These are phyloP conservation scores for Macaria liturata DNA, from an alignment of 2,888 invertebrate genomes.

Conservation along the genomic window DNA sequence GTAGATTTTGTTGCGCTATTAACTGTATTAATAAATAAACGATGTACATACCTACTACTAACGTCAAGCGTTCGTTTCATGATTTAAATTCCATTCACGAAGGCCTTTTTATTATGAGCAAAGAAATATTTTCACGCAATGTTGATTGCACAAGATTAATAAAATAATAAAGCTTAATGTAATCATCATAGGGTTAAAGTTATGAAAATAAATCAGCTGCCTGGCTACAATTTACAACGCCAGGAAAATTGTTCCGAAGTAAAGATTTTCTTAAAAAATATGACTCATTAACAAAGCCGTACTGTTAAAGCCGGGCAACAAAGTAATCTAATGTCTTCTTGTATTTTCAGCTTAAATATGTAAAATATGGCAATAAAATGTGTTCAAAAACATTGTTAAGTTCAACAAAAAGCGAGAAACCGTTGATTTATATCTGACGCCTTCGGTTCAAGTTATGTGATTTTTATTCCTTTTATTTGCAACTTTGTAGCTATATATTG, in stretches of 20 bases:
- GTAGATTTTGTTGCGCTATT: too few species aligned
- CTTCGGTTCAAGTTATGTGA: conserved; percentile 63
- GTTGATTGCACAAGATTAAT: conserved; percentile 1
- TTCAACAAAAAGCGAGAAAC: conserved; percentile 61
- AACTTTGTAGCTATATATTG: conserved; percentile 58
- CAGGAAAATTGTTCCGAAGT: conserved; percentile 1
- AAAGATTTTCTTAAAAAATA: too few species aligned
- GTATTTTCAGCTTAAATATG: conserved; percentile 59
- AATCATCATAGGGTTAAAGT: not conserved
- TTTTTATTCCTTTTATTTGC: conserved; percentile 71
- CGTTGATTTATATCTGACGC: conserved; percentile 74
- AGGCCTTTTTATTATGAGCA: too few species aligned
- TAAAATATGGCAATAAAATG: conserved; percentile 65
- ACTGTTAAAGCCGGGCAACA: too few species aligned
- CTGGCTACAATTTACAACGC: conserved; percentile 8
- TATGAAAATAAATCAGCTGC: conserved; percentile 11
- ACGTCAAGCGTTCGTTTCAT: too few species aligned
- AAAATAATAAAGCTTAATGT: conserved; percentile 11
- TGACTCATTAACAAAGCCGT: too few species aligned
- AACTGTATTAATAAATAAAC: too few species aligned
- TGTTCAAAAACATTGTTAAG: conserved; percentile 55
- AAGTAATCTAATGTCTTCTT: conserved; percentile 22
- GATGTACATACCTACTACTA: too few species aligned
- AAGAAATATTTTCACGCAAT: conserved; percentile 7
- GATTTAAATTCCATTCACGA: too few species aligned